Evolutionary conservation across 2,797 vertebrate species (phyloP).

Genomic region (Eulemur mongoz): DNA sequence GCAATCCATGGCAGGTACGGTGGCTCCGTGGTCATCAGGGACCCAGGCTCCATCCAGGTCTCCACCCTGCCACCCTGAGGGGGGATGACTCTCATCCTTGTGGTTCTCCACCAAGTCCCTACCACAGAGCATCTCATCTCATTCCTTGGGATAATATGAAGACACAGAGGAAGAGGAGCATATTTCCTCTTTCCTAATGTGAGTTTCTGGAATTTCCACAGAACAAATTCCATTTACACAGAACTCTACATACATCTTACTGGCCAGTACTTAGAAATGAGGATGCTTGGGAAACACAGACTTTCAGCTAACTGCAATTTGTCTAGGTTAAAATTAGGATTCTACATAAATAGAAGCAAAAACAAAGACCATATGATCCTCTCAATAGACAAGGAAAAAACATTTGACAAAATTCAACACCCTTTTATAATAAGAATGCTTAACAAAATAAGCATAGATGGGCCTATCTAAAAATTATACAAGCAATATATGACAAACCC

Average conservation of each 20-base stretch:
- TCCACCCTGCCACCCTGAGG: not conserved
- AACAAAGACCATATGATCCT: too few relatives aligned
- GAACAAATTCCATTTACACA: too few relatives aligned
- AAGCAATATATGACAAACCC: too few relatives aligned
- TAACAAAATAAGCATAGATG: too few relatives aligned
- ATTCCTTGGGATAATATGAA: accelerated
- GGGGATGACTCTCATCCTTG: accelerated
- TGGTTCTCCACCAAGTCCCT: not conserved
- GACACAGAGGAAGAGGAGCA: not conserved
- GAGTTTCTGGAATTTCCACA: not conserved
- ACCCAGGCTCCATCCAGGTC: too few relatives aligned
- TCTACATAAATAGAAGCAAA: too few relatives aligned
- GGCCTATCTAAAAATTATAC: too few relatives aligned
- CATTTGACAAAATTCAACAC: too few relatives aligned
- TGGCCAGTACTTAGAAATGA: not conserved
- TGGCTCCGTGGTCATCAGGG: accelerated
- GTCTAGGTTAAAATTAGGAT: not conserved
- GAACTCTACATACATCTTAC: accelerated
- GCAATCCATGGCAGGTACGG: not conserved
- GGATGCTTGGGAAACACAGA: not conserved
- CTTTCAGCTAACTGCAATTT: not conserved
- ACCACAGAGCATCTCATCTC: not conserved
- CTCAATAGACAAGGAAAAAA: too few relatives aligned
- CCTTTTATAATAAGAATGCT: too few relatives aligned
- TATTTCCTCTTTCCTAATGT: not conserved